phyloP scores from a whole-genome alignment of 2,113 vertebrate genomes.

The Nycticorax nycticorax region DNA sequence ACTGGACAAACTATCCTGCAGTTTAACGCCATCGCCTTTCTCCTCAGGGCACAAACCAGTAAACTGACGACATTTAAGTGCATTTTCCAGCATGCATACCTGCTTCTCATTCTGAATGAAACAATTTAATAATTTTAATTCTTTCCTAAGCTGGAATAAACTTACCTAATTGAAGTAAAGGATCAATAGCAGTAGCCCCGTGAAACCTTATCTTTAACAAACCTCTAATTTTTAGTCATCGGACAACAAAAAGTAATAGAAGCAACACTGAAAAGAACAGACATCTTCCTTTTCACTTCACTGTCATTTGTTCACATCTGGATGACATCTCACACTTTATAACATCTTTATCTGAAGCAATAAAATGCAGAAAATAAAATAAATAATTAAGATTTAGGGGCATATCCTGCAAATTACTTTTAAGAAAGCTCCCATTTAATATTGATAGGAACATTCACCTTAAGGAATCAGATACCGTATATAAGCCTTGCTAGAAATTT shows the following conservation, averaged over 20 bases:
- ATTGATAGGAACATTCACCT: not conserved
- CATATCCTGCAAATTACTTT: not conserved
- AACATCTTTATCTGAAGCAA: not conserved
- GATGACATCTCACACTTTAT: not conserved
- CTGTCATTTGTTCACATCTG: not conserved
- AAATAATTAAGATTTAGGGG: not conserved
- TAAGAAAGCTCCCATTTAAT: not conserved
- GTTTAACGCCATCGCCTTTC: not conserved
- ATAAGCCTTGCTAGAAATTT: not conserved
- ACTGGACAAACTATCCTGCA: not conserved
- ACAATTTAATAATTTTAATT: not conserved
- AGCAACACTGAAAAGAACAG: not conserved
- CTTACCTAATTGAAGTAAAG: not conserved
- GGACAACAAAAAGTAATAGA: not conserved
- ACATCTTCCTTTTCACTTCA: not conserved
- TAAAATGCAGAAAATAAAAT: not conserved
- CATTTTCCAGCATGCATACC: not conserved
- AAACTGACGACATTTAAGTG: not conserved
- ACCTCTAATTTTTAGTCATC: not conserved
- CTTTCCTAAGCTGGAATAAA: not conserved
- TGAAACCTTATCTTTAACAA: not conserved
- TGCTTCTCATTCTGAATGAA: not conserved
- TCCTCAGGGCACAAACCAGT: not conserved
- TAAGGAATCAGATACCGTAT: not conserved
- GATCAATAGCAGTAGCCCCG: not conserved